Evolutionary conservation across 2,113 vertebrate genomes (phyloP).

Genomic region (Holacanthus passer): DNA sequence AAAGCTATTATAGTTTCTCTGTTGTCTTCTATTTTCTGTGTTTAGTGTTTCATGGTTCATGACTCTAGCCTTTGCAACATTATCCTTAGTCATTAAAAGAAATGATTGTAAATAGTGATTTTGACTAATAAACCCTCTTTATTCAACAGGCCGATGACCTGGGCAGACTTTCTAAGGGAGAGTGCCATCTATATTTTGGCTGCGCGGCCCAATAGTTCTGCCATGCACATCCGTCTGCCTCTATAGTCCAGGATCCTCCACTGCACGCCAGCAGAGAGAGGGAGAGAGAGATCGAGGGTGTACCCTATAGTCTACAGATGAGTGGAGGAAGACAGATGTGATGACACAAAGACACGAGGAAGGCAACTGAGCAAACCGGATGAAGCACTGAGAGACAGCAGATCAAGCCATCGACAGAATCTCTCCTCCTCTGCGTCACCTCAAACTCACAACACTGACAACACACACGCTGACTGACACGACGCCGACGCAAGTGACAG

Average conservation of each 20-base stretch:
- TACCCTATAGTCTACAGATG: constrained; percentile 39
- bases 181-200: constrained; percentile 92
- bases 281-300: constrained; percentile 29
- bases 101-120: neutral
- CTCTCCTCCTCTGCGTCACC: constrained; percentile 60
- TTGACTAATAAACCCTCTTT: neutral
- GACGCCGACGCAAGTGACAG: constrained; percentile 45
- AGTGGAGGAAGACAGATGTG: constrained; percentile 43
- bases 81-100: neutral
- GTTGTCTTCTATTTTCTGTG: neutral
- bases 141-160: constrained; percentile 86
- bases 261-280: constrained; percentile 43
- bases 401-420: constrained; percentile 63
- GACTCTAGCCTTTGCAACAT: neutral
- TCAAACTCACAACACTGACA: constrained; percentile 52
- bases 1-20: too few species aligned
- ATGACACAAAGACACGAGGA: constrained; percentile 33
- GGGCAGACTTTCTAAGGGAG: constrained; percentile 90
- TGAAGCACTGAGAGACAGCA: constrained; percentile 56
- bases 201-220: constrained; percentile 92
- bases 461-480: constrained; percentile 46
- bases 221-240: constrained; percentile 91
- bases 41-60: neutral
- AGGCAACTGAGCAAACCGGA: constrained; percentile 43
- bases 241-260: constrained; percentile 79